These are phyloP conservation scores for Brachionichthys hirsutus DNA, from an alignment of 2,113 vertebrate genomes.

Conservation along the genomic window DNA sequence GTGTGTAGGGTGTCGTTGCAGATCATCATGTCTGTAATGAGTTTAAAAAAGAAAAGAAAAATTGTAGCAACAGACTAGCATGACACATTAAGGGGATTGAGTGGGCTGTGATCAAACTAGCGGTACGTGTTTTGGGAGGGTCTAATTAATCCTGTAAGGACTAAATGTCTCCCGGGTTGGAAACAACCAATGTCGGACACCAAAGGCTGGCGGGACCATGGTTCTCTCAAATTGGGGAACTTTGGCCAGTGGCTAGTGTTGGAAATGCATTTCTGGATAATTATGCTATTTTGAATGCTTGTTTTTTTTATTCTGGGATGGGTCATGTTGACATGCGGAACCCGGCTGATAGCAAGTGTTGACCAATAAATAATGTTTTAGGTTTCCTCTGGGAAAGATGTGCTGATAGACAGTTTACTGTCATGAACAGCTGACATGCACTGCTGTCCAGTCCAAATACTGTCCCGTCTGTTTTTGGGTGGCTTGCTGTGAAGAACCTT, in stretches of 20 bases:
- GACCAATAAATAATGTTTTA: conserved; percentile 50
- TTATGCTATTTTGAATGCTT: conserved; percentile 52
- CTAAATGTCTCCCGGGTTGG: conserved; percentile 65
- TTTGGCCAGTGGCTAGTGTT: conserved; percentile 40
- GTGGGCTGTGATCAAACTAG: conserved; percentile 59
- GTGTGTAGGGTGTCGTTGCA: neutral
- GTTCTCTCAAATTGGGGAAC: conserved; percentile 47
- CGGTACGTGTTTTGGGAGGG: conserved; percentile 39
- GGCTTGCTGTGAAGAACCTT: neutral
- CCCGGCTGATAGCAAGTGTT: conserved; percentile 24
- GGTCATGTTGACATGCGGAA: conserved; percentile 38
- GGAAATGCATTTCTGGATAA: conserved; percentile 62
- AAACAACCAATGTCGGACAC: conserved; percentile 66
- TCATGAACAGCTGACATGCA: neutral
- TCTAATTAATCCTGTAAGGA: conserved; percentile 67
- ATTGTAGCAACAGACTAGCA: neutral
- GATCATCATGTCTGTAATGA: conserved; percentile 6
- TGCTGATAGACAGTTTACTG: neutral
- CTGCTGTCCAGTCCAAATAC: neutral
- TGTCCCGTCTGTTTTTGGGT: neutral
- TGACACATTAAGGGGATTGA: neutral
- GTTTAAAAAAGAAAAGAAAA: neutral
- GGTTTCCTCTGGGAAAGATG: conserved; percentile 28
- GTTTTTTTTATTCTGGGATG: conserved; percentile 36
- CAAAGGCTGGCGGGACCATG: conserved; percentile 49